phyloP scores from a whole-genome alignment of 1,140 invertebrate genomes.

The Orchestia grillus region DNA sequence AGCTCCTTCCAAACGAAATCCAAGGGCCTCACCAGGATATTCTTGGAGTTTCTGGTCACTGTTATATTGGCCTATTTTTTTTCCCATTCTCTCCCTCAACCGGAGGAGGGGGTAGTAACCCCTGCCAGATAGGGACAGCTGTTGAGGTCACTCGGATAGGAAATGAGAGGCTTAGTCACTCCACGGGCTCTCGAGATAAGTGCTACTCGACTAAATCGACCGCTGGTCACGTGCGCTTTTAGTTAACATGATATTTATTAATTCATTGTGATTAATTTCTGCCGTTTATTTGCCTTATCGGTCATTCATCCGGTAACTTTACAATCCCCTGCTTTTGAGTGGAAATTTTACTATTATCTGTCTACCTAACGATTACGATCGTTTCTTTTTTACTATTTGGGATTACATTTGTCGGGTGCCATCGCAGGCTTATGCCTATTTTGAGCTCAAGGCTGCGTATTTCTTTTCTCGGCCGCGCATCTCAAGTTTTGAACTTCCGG shows the following conservation, averaged over 20 bases:
- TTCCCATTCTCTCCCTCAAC: not conserved
- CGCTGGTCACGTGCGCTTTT: not conserved
- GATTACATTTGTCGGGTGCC: not conserved
- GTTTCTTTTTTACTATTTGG: not conserved
- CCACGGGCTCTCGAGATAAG: slow-evolving; percentile 11
- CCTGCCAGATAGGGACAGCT: slow-evolving; percentile 31
- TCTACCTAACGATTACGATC: not conserved
- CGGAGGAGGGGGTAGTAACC: not conserved
- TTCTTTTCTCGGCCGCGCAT: not conserved
- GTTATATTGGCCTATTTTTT: not conserved
- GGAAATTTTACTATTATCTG: not conserved
- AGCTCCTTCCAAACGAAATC: not conserved
- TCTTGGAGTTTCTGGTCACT: not conserved
- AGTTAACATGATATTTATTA: not conserved
- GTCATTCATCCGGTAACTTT: not conserved
- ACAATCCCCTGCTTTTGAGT: not conserved
- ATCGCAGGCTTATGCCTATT: not conserved
- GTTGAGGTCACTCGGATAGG: slow-evolving; percentile 42
- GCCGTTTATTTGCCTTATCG: not conserved
- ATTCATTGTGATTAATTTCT: not conserved
- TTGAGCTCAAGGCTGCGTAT: not conserved
- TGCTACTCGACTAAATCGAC: not conserved
- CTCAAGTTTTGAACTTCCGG: not conserved
- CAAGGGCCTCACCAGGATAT: not conserved
- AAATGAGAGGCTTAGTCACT: slow-evolving; percentile 22